phyloP scores from a whole-genome alignment of 2,797 vertebrate genomes.

The Clarias fuscus region DNA sequence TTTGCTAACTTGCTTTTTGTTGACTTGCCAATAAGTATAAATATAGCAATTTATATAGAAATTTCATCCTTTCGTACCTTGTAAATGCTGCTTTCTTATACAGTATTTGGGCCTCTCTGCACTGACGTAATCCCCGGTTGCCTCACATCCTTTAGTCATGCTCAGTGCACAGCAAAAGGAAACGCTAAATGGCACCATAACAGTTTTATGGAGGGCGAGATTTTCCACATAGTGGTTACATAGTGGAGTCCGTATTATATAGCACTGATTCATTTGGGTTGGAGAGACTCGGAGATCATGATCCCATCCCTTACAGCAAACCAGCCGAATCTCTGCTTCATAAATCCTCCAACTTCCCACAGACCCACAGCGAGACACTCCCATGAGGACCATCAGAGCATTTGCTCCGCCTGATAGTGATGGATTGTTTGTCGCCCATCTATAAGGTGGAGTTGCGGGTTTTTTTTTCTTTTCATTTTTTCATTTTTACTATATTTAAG shows the following conservation, averaged over 20 bases:
- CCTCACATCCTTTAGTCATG: neutral
- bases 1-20: neutral
- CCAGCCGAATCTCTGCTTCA: neutral
- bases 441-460: constrained; percentile 35
- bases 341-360: constrained; percentile 46
- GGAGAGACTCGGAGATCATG: constrained; percentile 1
- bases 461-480: neutral
- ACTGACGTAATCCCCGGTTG: neutral
- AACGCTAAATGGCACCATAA: constrained; percentile 11
- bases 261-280: constrained; percentile 18
- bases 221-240: constrained; percentile 24
- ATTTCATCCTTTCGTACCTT: neutral
- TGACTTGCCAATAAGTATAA: no score
- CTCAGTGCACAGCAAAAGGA: constrained; percentile 5
- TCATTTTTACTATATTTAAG: neutral
- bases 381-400: constrained; percentile 39
- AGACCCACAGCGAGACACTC: constrained; percentile 41
- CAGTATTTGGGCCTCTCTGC: neutral
- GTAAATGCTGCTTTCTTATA: neutral
- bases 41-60: neutral
- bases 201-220: neutral
- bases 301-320: neutral
- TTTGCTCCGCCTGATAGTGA: constrained; percentile 45
- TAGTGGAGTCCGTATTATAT: constrained; percentile 17
- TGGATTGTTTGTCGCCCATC: constrained; percentile 31